phyloP scores from a whole-genome alignment of 64 coral and sea anemone species.

The Montipora efflorescens region DNA sequence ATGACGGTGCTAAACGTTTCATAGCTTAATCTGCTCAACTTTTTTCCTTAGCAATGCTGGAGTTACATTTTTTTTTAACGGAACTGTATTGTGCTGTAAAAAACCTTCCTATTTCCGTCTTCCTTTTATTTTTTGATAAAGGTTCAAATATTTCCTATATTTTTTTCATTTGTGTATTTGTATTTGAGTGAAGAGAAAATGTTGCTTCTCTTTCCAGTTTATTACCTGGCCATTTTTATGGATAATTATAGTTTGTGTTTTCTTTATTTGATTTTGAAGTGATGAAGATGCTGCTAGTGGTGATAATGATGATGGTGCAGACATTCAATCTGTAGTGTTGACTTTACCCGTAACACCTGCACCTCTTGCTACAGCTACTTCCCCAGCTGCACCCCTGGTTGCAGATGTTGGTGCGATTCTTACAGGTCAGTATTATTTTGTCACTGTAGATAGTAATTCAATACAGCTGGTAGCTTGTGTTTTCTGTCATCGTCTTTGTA shows the following conservation, averaged over 20 bases:
- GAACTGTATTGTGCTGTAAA: background rate
- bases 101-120: background rate
- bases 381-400: constrained; percentile 7
- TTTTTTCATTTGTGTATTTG: background rate
- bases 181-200: background rate
- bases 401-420: background rate
- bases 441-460: background rate
- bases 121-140: background rate
- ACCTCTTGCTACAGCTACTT: background rate
- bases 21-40: background rate
- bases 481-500: background rate
- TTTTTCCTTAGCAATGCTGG: constrained; percentile 7
- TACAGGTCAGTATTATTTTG: constrained; percentile 13
- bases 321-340: constrained; percentile 12
- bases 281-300: constrained; percentile 5
- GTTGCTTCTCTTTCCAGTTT: constrained; percentile 7
- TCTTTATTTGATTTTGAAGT: constrained; percentile 11
- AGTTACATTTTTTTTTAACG: constrained; percentile 2
- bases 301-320: constrained; percentile 12
- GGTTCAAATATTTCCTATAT: constrained; percentile 8
- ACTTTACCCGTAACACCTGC: background rate
- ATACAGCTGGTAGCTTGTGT: background rate
- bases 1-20: too few species aligned
- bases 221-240: constrained; percentile 17
- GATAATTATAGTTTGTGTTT: constrained; percentile 19